A percentile compares a stretch with the other conserved stretches of the same genome.
These are phyloP conservation scores for Struthio camelus DNA, from an alignment of 2,113 vertebrate species.

Conservation along the genomic window DNA sequence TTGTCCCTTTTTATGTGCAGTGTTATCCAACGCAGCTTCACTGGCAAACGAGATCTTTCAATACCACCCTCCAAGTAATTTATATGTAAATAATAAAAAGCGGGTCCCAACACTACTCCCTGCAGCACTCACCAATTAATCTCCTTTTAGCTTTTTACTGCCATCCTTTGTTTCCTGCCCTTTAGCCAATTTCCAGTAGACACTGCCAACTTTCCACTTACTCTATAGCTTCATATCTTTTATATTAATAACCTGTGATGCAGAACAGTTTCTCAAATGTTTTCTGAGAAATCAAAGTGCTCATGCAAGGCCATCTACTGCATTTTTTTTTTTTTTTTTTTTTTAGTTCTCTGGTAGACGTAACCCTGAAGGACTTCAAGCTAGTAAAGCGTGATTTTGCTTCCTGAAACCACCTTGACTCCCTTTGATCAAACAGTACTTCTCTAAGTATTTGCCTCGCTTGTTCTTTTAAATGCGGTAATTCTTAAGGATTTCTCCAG, in stretches of 20 bases:
- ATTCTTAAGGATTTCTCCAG: slow-evolving; percentile 20
- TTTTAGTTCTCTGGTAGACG: neutral
- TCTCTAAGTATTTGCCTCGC: neutral
- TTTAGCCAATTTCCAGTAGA: slow-evolving; percentile 71
- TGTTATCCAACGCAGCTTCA: slow-evolving; percentile 29
- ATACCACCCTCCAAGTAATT: slow-evolving; percentile 67
- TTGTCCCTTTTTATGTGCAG: neutral
- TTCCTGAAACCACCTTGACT: slow-evolving; percentile 10
- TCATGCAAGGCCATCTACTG: neutral
- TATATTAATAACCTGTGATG: slow-evolving; percentile 65
- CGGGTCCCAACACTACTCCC: slow-evolving; percentile 54
- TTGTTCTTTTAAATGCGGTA: neutral
- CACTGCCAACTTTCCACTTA: slow-evolving; percentile 75
- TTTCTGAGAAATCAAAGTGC: slow-evolving; percentile 57
- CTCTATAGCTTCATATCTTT: slow-evolving; percentile 54
- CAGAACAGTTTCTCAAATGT: slow-evolving; percentile 47
- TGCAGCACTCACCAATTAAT: slow-evolving; percentile 71
- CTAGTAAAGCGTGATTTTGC: neutral
- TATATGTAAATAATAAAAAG: slow-evolving; percentile 79
- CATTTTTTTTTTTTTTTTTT: neutral
- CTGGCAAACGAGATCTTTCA: slow-evolving; percentile 60
- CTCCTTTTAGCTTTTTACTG: slow-evolving; percentile 74
- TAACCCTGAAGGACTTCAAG: slow-evolving; percentile 15
- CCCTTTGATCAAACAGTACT: neutral
- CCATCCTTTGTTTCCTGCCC: slow-evolving; percentile 73